phyloP scores from a whole-genome alignment of 23 tunicate genomes.

The Clavelina lepadiformis region DNA sequence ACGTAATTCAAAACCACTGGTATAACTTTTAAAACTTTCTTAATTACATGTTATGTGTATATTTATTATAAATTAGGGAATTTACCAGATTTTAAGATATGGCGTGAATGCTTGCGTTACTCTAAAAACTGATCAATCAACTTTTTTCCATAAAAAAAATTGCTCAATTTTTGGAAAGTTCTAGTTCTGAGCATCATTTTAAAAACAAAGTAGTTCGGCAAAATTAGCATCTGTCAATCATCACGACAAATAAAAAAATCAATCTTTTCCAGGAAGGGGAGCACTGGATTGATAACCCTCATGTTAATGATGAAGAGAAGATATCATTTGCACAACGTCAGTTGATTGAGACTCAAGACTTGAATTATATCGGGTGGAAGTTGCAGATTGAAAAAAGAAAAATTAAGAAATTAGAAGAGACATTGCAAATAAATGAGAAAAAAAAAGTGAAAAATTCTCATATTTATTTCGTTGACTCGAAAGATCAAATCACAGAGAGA shows the following conservation, averaged over 20 bases:
- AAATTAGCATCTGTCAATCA: not conserved
- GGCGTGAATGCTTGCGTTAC: too few relatives aligned
- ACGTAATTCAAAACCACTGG: too few relatives aligned
- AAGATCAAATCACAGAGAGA: conserved; percentile 5
- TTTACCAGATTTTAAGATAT: too few relatives aligned
- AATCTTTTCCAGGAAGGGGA: conserved; percentile 18
- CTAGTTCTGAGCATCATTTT: too few relatives aligned
- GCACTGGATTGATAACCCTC: conserved; percentile 16
- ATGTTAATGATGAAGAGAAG: conserved; percentile 35
- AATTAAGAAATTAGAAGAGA: conserved; percentile 20
- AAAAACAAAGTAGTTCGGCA: too few relatives aligned
- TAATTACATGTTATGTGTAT: too few relatives aligned
- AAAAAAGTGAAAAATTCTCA: conserved; percentile 12
- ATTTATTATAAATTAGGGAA: too few relatives aligned
- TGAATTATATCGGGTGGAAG: conserved; percentile 47
- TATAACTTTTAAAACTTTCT: too few relatives aligned
- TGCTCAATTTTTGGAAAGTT: too few relatives aligned
- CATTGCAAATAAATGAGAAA: conserved; percentile 4
- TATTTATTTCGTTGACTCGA: conserved; percentile 36
- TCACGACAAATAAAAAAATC: not conserved
- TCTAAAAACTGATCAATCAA: too few relatives aligned
- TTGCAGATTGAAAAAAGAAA: conserved; percentile 49
- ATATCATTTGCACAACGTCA: conserved; percentile 34
- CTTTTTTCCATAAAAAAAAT: too few relatives aligned
- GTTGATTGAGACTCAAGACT: conserved; percentile 42